Conservation (phyloP, 2,113 vertebrate species). For the Python bivittatus region DNA sequence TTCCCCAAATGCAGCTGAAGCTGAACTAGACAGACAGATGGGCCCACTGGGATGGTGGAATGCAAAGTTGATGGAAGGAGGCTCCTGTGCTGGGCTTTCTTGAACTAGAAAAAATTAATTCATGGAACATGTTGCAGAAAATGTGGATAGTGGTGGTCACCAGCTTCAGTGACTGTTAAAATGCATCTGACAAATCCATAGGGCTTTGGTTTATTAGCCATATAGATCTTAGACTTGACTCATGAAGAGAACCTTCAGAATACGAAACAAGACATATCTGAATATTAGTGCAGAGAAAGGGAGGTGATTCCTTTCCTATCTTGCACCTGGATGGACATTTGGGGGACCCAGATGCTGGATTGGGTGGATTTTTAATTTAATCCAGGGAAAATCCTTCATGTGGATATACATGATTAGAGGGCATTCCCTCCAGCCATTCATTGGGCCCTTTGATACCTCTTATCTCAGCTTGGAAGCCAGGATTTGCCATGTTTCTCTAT, state of each 20-base stretch:
- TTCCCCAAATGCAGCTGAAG: not conserved
- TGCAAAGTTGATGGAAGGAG: rapidly evolving
- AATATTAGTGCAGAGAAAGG: not conserved
- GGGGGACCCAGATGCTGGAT: not conserved
- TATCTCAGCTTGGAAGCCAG: not conserved
- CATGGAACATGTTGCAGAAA: not conserved
- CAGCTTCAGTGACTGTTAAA: not conserved
- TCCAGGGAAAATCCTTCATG: not conserved
- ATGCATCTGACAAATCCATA: not conserved
- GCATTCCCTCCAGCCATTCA: not conserved
- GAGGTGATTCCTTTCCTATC: not conserved
- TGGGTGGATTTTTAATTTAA: not conserved
- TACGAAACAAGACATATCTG: not conserved
- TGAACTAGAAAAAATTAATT: not conserved
- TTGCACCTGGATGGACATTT: not conserved
- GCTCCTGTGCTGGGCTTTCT: rapidly evolving
- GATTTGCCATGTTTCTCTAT: not conserved
- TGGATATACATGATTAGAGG: not conserved
- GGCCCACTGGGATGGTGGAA: not conserved
- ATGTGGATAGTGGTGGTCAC: not conserved
- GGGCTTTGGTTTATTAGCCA: not conserved
- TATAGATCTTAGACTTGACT: not conserved
- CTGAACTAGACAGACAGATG: not conserved
- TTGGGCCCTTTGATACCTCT: conserved; percentile 5
- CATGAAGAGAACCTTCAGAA: not conserved